phyloP scores from a whole-genome alignment of 92 coral and sea anemone species.

The Ricordea florida region DNA sequence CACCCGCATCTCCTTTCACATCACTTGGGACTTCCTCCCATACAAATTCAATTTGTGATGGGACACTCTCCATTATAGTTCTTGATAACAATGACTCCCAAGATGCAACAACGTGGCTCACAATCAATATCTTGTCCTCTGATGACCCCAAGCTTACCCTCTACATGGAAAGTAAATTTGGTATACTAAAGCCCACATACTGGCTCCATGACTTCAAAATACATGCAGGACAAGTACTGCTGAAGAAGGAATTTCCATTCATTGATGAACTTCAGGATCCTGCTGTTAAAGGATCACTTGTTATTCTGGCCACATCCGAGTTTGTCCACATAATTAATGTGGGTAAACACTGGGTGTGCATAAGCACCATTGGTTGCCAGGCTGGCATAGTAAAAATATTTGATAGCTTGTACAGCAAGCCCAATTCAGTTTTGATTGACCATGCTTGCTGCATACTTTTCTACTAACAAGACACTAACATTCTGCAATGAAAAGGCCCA shows the following conservation, averaged over 20 bases:
- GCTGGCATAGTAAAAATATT: slow-evolving; percentile 10
- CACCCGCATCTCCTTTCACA: no score
- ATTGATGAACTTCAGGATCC: not conserved
- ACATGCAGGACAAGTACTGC: not conserved
- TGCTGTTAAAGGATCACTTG: not conserved
- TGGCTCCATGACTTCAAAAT: not conserved
- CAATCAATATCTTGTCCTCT: not conserved
- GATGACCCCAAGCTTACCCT: not conserved
- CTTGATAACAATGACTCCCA: no score
- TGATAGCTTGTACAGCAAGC: slow-evolving; percentile 17
- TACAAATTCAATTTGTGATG: no score
- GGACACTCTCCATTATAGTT: no score
- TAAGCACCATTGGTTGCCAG: not conserved
- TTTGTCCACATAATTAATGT: not conserved
- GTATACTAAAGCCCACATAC: not conserved
- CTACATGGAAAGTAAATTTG: not conserved
- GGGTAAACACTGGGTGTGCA: no score
- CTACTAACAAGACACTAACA: not conserved
- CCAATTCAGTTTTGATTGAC: not conserved
- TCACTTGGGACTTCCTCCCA: no score
- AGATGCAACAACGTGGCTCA: not conserved
- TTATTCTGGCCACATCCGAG: not conserved
- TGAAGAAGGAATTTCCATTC: not conserved
- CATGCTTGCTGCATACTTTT: slow-evolving; percentile 24
- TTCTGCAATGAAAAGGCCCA: slow-evolving; percentile 33